Evolutionary conservation across 2,888 invertebrate species (phyloP).

Genomic region (Lysandra bellargus): DNA sequence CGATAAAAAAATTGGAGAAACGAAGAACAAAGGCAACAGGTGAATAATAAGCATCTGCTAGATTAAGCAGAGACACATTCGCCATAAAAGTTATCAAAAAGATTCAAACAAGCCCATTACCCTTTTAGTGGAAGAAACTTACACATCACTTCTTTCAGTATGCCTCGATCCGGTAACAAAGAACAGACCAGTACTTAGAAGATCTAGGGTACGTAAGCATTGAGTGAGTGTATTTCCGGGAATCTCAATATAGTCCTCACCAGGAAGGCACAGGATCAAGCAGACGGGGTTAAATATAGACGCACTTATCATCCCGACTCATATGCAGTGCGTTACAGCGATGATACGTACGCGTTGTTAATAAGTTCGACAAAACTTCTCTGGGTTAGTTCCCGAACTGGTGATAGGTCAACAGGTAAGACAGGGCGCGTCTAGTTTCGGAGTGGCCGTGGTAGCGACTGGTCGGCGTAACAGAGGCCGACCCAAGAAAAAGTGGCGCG

Average conservation of each 20-base stretch:
- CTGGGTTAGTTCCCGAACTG: neutral
- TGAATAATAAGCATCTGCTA: neutral
- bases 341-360: neutral
- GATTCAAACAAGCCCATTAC: neutral
- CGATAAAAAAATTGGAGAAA: neutral
- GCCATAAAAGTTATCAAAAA: neutral
- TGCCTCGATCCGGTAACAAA: neutral
- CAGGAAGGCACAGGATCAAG: constrained; percentile 10
- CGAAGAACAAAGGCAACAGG: neutral
- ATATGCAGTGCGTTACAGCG: neutral
- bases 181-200: neutral
- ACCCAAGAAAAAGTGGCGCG: too few species aligned
- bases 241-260: constrained; percentile 18
- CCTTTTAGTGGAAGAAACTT: neutral
- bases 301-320: neutral
- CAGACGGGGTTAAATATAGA: constrained; percentile 20
- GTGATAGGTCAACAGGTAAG: too few species aligned
- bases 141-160: neutral
- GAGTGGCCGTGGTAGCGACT: too few species aligned
- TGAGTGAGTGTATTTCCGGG: neutral
- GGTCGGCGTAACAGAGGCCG: too few species aligned
- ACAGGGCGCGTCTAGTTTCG: too few species aligned
- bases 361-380: neutral
- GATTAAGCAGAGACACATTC: neutral
- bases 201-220: constrained; percentile 1